A percentile compares a stretch with the other conserved stretches of the same genome.
phyloP scores from a whole-genome alignment of 2,113 vertebrate species.

The Synchiropus splendidus region DNA sequence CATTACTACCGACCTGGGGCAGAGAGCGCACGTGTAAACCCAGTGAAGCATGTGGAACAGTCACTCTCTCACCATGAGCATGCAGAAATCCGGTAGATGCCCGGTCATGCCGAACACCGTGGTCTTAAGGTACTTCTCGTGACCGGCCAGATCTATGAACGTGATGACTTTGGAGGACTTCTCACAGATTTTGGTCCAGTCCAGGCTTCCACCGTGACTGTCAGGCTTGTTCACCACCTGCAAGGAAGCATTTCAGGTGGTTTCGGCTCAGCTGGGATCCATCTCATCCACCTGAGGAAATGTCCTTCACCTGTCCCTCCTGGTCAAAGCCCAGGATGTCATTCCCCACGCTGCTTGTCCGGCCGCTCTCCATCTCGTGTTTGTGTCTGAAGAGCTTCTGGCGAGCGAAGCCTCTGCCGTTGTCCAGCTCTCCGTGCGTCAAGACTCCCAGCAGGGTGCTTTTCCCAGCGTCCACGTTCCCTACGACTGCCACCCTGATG shows the following conservation, averaged over 20 bases:
- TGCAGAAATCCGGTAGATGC: slow-evolving; percentile 96
- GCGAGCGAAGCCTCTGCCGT: slow-evolving; percentile 91
- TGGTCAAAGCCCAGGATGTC: slow-evolving; percentile 97
- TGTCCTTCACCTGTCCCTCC: slow-evolving; percentile 70
- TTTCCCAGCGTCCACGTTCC: slow-evolving; percentile 95
- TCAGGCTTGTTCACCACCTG: slow-evolving; percentile 96
- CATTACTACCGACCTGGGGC: slow-evolving; percentile 92
- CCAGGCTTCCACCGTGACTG: slow-evolving; percentile 90
- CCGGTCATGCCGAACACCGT: slow-evolving; percentile 98
- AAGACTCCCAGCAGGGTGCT: slow-evolving; percentile 90
- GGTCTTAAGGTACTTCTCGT: slow-evolving; percentile 97
- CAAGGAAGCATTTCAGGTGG: no score
- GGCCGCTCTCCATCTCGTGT: slow-evolving; percentile 94
- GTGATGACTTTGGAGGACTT: slow-evolving; percentile 97
- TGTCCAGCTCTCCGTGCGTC: slow-evolving; percentile 93
- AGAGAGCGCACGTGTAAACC: background rate
- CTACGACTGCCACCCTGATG: slow-evolving; percentile 89
- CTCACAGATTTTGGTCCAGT: slow-evolving; percentile 98
- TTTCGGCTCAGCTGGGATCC: no score
- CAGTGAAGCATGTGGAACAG: background rate
- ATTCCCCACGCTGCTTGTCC: slow-evolving; percentile 96
- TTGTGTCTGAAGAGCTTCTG: slow-evolving; percentile 98
- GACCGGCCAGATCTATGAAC: slow-evolving; percentile 94
- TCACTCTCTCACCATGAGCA: slow-evolving; percentile 78
- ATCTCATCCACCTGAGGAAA: background rate